Base-by-base conservation (phyloP, 2,888 invertebrate species). In the Pycnomerus fuliginosus region DNA sequence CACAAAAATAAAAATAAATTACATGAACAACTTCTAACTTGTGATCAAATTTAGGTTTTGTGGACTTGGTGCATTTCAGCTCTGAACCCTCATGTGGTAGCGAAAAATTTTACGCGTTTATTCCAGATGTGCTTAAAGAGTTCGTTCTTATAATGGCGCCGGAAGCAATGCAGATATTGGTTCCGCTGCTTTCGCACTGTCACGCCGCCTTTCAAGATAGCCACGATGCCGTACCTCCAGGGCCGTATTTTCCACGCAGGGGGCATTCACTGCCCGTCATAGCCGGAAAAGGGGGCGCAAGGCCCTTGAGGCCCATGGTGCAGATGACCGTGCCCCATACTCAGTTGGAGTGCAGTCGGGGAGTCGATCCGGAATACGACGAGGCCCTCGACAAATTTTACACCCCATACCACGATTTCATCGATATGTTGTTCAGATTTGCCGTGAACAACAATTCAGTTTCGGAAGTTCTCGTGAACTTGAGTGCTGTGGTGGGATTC, bases 401-500 rank as follows among this genome's bases (percentile, higher is more conserved):
- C 72, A 74, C 83, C 16, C 93, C 93, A 0, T 95, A 95, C 70
- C 94, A 95, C 69, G 85, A 85, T 63, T 85, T 95, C 50, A 84
- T 95, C 38, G 94, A 95, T 74, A 77, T 85, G 55, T 76, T 86
- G 76, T 89, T 93, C 72, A 82, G 94, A 27, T 82, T 94, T 65
- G 93, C 94, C 44, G 87, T 94, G 48, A 89, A 87, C 66, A 87
- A 90, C 60, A 89, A 91, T 62, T 87, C 86, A 61, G 82, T 95
- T 73, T 87, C 87, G 34, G 90, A 92, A 62, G 84, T 87, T 37
- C 77, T 95, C 54, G 87, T 95, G 46, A 85, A 87, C 64, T 75
- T 95, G 53, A 90, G 91, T 66, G 89, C 90, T 39, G 82, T 93
- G 78, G 87, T 94, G 35, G 95, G 93, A 44, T 86, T 90, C 55